Percentiles rank a stretch among this genome's conserved stretches.
phyloP scores from a whole-genome alignment of 2,888 invertebrate species.

The Tetanocera ferruginea region DNA sequence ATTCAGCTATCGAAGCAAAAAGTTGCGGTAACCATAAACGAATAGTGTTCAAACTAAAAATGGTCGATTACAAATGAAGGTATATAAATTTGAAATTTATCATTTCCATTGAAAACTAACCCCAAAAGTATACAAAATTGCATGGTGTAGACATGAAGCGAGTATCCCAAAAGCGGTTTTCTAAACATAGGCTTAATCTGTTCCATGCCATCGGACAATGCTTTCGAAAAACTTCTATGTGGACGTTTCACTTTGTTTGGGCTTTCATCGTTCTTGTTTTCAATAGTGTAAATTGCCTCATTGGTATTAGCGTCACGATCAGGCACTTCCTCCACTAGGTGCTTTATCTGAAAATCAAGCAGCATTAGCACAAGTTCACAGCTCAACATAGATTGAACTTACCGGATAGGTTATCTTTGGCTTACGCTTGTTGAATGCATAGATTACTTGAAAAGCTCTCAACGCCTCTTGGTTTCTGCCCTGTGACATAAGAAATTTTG shows the following conservation, averaged over 20 bases:
- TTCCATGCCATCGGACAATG: constrained; percentile 73
- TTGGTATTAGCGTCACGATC: constrained; percentile 51
- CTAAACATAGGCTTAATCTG: constrained; percentile 78
- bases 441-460: constrained; percentile 72
- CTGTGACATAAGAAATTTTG: constrained; percentile 64
- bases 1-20: constrained; percentile 78
- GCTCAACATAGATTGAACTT: constrained; percentile 28
- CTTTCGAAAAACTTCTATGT: constrained; percentile 53
- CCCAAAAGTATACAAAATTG: constrained; percentile 78
- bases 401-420: constrained; percentile 78
- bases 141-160: constrained; percentile 76
- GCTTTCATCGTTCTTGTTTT: constrained; percentile 46
- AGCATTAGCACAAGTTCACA: not conserved
- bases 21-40: constrained; percentile 90
- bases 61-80: not conserved
- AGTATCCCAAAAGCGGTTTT: constrained; percentile 74
- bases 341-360: constrained; percentile 53
- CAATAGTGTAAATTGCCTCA: constrained; percentile 56
- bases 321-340: constrained; percentile 60
- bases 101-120: constrained; percentile 67
- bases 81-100: not conserved
- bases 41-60: constrained; percentile 79
- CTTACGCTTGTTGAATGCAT: constrained; percentile 76
- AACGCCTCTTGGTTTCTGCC: constrained; percentile 64
- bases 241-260: constrained; percentile 5